These are phyloP conservation scores for Timema podura DNA, from an alignment of 2,888 invertebrate genomes.

Conservation along the genomic window DNA sequence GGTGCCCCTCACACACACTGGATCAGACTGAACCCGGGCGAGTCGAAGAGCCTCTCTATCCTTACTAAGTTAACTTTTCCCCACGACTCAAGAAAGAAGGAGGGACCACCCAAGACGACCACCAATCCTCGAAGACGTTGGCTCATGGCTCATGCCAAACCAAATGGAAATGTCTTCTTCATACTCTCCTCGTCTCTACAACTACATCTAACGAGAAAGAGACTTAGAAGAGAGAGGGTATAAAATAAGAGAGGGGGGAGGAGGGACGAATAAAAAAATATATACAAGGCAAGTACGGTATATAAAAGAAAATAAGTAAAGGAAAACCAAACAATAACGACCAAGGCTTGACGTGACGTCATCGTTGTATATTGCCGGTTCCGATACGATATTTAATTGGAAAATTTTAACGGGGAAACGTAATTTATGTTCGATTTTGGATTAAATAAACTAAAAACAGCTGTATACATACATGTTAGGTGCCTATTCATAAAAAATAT, in stretches of 20 bases:
- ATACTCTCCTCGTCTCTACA: background rate
- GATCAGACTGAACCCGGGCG: too few species aligned
- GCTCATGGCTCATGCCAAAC: slow-evolving; percentile 24
- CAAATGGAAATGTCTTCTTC: slow-evolving; percentile 31
- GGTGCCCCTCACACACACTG: too few species aligned
- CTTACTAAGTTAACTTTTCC: too few species aligned
- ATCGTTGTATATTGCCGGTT: background rate
- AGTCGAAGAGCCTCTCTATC: too few species aligned
- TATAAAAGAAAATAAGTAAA: background rate
- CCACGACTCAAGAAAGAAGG: slow-evolving; percentile 2
- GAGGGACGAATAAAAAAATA: background rate
- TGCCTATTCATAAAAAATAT: too few species aligned
- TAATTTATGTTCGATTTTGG: too few species aligned
- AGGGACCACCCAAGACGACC: slow-evolving; percentile 30
- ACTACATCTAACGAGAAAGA: background rate
- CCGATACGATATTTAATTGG: slow-evolving; percentile 6
- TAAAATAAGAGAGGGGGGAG: background rate
- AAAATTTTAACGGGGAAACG: background rate
- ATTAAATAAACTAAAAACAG: too few species aligned
- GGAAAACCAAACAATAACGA: background rate
- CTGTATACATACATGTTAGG: too few species aligned
- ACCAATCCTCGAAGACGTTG: slow-evolving; percentile 27
- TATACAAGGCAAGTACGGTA: background rate
- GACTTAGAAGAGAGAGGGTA: background rate
- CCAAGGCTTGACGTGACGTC: slow-evolving; percentile 4